Base-by-base conservation (phyloP, 2,797 vertebrate genomes). In the Manis pentadactyla region DNA sequence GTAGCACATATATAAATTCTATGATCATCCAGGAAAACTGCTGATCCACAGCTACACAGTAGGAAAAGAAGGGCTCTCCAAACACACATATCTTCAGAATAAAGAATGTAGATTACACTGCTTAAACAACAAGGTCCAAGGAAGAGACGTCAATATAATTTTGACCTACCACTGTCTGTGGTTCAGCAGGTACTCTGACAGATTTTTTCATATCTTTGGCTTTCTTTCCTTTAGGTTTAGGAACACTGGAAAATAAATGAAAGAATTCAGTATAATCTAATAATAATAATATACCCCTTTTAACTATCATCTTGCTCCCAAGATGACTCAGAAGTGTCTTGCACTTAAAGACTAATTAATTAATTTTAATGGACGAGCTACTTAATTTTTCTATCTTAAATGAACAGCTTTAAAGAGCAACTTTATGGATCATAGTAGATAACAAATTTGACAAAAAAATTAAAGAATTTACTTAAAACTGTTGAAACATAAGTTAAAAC, bases 221-320 rank as follows among this genome's bases (percentile, higher is more conserved):
- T 98, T 99, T 99, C 97, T 99, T 99, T 71, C 97, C 99, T 98
- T 99, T 99, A 1, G 98, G 97, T 97, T 99, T 99, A 83, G 97
- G 97, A 87, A 98, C 98, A 98, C 99, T 99, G 97, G 61, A 96
- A 75, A 97, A 73, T 81, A 74, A 97, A 95, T 31, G 19, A 93
- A 2, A 31, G 81, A 87, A 64, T 83, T 98, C 69, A 95, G 71
- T 4, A 11, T 53, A 95, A 94, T 85, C 46, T 29, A 92, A 31
- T 85, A 87, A 31, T 85, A 87, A 79, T n/a, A 39, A 90, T 15
- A 2, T 46, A 7, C 11, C 3, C 10, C 12, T 82, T 87, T 89
- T 90, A 89, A 87, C 19, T 71, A n/a, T 55, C 37, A 87, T n/a
- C 27, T 90, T 55, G 15, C 39, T 89, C 66, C 49, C 37, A 93